Percentiles rank a stretch among this genome's conserved stretches.
Conservation (phyloP, 2,888 invertebrate genomes). For the Exocentrus adspersus region DNA sequence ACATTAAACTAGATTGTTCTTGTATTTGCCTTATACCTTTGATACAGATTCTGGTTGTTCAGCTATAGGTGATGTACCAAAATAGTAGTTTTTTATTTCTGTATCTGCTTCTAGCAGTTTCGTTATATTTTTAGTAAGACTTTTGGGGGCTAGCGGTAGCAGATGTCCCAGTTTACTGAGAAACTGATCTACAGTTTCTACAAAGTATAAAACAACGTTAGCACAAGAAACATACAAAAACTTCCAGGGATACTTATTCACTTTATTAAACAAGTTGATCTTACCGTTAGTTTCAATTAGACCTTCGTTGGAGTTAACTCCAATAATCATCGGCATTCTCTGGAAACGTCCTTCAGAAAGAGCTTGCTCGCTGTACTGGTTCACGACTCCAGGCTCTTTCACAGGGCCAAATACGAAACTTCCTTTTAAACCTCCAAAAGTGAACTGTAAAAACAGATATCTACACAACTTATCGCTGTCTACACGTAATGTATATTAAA, state of each 20-base stretch:
- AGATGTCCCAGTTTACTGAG: constrained; percentile 37
- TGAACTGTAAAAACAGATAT: constrained; percentile 21
- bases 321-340: constrained; percentile 41
- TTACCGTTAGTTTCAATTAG: too few species aligned
- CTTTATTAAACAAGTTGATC: too few species aligned
- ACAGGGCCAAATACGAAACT: constrained; percentile 44
- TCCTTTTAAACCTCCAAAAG: constrained; percentile 33
- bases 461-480: background rate
- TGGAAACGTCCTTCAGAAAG: constrained; percentile 41
- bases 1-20: too few species aligned
- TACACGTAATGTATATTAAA: background rate
- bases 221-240: constrained; percentile 25
- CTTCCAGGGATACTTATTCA: constrained; percentile 29
- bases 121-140: constrained; percentile 37
- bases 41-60: constrained; percentile 32
- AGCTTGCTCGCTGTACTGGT: constrained; percentile 39
- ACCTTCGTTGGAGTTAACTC: constrained; percentile 47
- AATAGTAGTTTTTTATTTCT: constrained; percentile 39
- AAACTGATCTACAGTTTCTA: background rate
- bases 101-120: constrained; percentile 34
- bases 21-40: too few species aligned
- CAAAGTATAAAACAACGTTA: background rate
- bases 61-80: constrained; percentile 34
- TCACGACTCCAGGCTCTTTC: constrained; percentile 44
- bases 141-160: constrained; percentile 36